Evolutionary conservation across 1,140 invertebrate species (phyloP).

Genomic region (Lepidurus couesii): DNA sequence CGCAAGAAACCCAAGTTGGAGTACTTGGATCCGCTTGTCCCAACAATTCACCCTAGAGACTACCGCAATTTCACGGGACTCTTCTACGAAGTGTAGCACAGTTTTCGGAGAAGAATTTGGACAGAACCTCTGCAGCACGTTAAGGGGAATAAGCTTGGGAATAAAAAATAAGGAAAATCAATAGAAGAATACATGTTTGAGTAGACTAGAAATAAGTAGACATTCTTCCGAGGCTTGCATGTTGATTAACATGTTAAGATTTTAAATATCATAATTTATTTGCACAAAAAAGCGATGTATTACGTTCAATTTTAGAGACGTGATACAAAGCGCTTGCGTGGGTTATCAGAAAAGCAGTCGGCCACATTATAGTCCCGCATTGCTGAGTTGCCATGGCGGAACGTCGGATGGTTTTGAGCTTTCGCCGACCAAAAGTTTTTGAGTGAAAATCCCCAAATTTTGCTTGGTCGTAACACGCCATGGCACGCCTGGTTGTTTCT

Average conservation of each 20-base stretch:
- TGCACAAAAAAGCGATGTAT: not conserved
- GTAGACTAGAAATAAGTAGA: too few relatives aligned
- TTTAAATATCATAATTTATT: not conserved
- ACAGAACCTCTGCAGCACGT: too few relatives aligned
- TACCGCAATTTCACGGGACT: too few relatives aligned
- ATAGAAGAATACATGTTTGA: too few relatives aligned
- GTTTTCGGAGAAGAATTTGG: too few relatives aligned
- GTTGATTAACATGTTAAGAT: not conserved
- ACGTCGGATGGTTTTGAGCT: not conserved
- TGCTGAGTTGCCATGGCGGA: slow-evolving; percentile 9
- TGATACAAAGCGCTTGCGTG: not conserved
- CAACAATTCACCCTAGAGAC: too few relatives aligned
- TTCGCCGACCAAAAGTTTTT: not conserved
- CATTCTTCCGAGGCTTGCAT: too few relatives aligned
- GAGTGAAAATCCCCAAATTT: not conserved
- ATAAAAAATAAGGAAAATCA: too few relatives aligned
- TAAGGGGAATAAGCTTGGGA: too few relatives aligned
- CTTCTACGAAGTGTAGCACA: too few relatives aligned
- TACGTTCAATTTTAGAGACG: not conserved
- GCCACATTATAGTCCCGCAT: not conserved
- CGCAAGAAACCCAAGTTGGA: too few relatives aligned
- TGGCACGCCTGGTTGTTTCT: not conserved
- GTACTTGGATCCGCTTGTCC: too few relatives aligned
- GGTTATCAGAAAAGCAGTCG: not conserved
- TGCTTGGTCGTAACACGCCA: not conserved